Percentiles rank a stretch among this genome's conserved stretches.
These are phyloP conservation scores for Pygoscelis adeliae DNA, from an alignment of 2,113 vertebrate genomes.

Conservation along the genomic window DNA sequence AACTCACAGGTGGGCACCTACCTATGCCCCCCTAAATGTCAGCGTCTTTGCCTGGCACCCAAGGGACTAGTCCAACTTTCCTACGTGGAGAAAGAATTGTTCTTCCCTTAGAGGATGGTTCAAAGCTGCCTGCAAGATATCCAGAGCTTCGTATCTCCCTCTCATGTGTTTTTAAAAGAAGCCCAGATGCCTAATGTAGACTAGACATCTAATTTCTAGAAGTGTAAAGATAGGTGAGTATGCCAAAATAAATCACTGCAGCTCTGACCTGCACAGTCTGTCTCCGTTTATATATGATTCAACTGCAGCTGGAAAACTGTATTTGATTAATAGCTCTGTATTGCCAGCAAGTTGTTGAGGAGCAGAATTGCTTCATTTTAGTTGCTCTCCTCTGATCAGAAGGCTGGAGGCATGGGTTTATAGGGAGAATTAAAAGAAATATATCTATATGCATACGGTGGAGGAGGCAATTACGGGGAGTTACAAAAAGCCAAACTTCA, in stretches of 20 bases:
- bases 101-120: background rate
- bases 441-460: background rate
- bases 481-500: conserved; percentile 12
- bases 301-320: background rate
- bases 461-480: conserved; percentile 17
- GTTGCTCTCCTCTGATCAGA: background rate
- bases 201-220: background rate
- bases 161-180: background rate
- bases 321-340: background rate
- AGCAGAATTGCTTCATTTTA: background rate
- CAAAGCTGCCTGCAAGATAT: background rate
- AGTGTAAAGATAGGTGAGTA: background rate
- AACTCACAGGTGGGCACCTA: background rate
- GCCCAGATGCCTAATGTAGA: background rate
- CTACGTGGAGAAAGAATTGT: background rate
- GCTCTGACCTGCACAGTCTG: background rate
- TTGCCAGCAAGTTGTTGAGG: background rate
- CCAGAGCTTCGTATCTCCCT: background rate
- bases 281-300: background rate
- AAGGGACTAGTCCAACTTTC: background rate
- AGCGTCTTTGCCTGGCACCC: background rate
- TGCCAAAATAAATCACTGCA: conserved; percentile 4
- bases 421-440: background rate
- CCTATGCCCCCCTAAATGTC: background rate
- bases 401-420: background rate